These are phyloP conservation scores for Agrotis clavis DNA, from an alignment of 2,888 invertebrate genomes.

Conservation along the genomic window DNA sequence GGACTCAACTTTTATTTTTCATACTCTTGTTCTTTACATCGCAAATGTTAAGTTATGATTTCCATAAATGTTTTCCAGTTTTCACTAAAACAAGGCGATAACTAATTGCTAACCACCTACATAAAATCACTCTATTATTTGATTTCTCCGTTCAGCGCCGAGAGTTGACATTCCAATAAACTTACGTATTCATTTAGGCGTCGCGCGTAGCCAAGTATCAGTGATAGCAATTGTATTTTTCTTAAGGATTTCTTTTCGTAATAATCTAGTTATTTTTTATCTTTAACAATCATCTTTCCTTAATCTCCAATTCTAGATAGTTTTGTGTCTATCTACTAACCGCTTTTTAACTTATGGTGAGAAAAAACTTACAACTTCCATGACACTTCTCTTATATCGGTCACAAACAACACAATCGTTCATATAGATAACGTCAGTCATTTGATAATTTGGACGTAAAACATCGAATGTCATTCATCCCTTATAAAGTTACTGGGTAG, in stretches of 20 bases:
- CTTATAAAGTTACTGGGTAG: not conserved
- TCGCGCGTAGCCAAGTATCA: not conserved
- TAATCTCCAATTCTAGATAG: not conserved
- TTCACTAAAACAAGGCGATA: not conserved
- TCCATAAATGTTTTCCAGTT: not conserved
- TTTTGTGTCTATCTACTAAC: conserved; percentile 19
- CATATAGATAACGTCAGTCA: conserved; percentile 49
- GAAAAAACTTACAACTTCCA: not conserved
- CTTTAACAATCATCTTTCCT: not conserved
- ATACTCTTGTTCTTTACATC: conserved; percentile 7
- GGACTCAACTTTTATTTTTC: not conserved
- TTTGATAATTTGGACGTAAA: conserved; percentile 37
- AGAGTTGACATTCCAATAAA: too few species aligned
- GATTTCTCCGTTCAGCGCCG: too few species aligned
- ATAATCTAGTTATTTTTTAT: conserved; percentile 4
- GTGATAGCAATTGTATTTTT: not conserved
- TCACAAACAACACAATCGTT: conserved; percentile 55
- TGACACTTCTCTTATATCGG: conserved; percentile 25
- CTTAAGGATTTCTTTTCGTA: not conserved
- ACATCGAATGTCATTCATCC: conserved; percentile 4
- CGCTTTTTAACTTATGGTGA: not conserved
- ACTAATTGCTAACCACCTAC: not conserved
- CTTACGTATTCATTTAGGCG: not conserved
- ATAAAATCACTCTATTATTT: not conserved
- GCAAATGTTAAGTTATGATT: not conserved